Conservation (phyloP, 2,797 vertebrate genomes). For the Myoxocephalus aenaeus region DNA sequence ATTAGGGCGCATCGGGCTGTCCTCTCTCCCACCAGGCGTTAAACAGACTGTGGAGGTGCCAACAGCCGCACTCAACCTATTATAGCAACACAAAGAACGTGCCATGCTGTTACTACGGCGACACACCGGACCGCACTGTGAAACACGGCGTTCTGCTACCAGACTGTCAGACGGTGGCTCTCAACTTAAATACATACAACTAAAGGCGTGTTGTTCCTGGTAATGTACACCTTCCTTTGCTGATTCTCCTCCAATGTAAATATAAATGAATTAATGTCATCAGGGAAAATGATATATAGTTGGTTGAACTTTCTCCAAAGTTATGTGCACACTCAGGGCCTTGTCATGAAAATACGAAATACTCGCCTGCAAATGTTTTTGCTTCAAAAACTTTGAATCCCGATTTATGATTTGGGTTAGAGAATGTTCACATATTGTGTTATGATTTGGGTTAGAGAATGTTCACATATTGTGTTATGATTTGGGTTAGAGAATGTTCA, state of each 20-base stretch:
- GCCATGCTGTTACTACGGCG: slow-evolving; percentile 57
- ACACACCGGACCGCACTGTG: slow-evolving; percentile 33
- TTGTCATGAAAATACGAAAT: no score
- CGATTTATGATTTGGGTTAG: no score
- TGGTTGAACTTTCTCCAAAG: no score
- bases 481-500: no score
- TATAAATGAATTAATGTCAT: not conserved
- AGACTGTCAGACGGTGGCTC: not conserved
- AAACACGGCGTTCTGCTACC: slow-evolving; percentile 10
- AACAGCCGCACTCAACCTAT: slow-evolving; percentile 62
- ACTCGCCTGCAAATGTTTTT: no score
- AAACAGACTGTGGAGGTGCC: slow-evolving; percentile 77
- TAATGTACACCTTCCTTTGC: not conserved
- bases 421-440: no score
- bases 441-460: no score
- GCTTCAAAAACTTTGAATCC: no score
- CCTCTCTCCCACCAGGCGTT: slow-evolving; percentile 80
- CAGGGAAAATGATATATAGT: no score
- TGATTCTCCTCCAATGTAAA: not conserved
- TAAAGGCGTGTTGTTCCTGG: not conserved
- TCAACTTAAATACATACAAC: not conserved
- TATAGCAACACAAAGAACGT: slow-evolving; percentile 58
- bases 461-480: no score
- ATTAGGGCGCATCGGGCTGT: slow-evolving; percentile 73
- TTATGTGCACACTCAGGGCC: no score